Base-by-base conservation (phyloP, 2,888 invertebrate genomes). In the Xylota sylvarum region DNA sequence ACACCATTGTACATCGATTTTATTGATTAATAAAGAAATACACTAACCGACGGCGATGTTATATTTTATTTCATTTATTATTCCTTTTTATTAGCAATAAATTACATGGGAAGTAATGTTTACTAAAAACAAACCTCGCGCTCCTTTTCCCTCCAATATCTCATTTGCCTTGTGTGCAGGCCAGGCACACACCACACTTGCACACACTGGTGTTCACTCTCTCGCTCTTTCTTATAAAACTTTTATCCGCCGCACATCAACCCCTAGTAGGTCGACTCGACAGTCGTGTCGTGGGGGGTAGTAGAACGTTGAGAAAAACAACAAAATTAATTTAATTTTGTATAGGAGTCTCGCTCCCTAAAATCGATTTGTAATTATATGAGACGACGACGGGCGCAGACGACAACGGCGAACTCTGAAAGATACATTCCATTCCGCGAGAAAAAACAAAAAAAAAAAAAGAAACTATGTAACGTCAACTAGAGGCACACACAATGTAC, bases 291-390 rank as follows among this genome's bases (percentile, higher is more conserved):
- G 65, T 64, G 58, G 52, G 77, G 76, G 72, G 67, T 67, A 40
- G 67, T 73, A 56, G 60, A 69, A 69, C 77, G 72, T 82, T 56
- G 73, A 74, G 86, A 73, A 86, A 86, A 86, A 86, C 86, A 86
- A 86, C 82, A 82, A 86, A 82, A 82, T 86, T 86, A 86, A 86
- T 86, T 82, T 86, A 86, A 86, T 86, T 82, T 82, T 48, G 69
- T 82, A 78, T 82, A 77, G 82, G 82, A 86, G 81, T 72, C 86
- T 86, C 86, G 86, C 82, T 86, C 86, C 86, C 86, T 82, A 86
- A 86, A 86, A 86, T 86, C 86, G 86, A 88, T 89, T 88, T 86
- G 88, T 88, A 86, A 88, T 80, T 80, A 88, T 65, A 81, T 62
- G 79, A 64, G 69, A 79, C 72, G 50, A 56, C 78, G 60, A 60